These are phyloP conservation scores for Peucedramus taeniatus DNA, from an alignment of 2,113 vertebrate species.

Conservation along the genomic window DNA sequence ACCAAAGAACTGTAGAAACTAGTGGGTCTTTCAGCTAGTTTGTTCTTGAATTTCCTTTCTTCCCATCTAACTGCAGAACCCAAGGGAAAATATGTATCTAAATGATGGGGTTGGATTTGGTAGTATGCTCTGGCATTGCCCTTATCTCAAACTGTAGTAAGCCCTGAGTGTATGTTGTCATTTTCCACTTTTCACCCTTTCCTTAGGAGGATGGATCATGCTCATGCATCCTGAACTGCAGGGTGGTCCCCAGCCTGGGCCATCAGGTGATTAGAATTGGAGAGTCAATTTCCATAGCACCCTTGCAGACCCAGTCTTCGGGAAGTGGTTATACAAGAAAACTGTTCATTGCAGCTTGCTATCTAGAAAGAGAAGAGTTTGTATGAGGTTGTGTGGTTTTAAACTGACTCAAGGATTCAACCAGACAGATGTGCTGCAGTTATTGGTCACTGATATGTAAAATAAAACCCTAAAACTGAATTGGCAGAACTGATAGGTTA, in stretches of 20 bases:
- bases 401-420: background rate
- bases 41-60: background rate
- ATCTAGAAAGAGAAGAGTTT: background rate
- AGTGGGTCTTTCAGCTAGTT: background rate
- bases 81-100: background rate
- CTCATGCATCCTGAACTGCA: background rate
- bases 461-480: background rate
- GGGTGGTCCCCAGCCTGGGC: background rate
- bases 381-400: background rate
- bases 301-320: background rate
- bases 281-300: background rate
- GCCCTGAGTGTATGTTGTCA: background rate
- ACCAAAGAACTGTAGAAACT: background rate
- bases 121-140: background rate
- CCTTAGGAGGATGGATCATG: background rate
- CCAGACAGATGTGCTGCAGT: background rate
- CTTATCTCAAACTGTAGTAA: background rate
- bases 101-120: background rate
- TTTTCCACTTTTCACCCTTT: background rate
- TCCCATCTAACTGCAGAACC: background rate
- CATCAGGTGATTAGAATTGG: background rate
- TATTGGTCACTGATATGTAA: background rate
- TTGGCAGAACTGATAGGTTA: background rate
- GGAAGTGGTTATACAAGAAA: background rate
- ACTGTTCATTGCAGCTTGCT: background rate